A percentile compares a stretch with the other conserved stretches of the same genome.
phyloP scores from a whole-genome alignment of 2,888 invertebrate species.

The Plebejus melissa region DNA sequence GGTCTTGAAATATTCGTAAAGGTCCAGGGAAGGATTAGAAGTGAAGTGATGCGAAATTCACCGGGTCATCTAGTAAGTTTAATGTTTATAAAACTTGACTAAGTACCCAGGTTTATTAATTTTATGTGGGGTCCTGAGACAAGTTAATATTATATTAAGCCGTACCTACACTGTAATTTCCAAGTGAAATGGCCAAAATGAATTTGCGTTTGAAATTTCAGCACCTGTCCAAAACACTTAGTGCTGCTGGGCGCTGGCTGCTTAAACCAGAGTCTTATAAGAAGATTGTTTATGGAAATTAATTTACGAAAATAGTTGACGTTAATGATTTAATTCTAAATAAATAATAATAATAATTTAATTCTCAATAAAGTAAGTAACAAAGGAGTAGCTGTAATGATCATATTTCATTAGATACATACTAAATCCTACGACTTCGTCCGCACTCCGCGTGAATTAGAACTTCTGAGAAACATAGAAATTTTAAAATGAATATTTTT shows the following conservation, averaged over 20 bases:
- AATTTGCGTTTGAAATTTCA: constrained; percentile 18
- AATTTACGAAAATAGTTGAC: neutral
- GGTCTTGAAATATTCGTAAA: too few species aligned
- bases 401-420: too few species aligned
- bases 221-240: constrained; percentile 18
- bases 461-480: too few species aligned
- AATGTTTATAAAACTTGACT: too few species aligned
- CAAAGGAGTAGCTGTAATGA: too few species aligned
- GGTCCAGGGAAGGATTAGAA: too few species aligned
- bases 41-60: too few species aligned
- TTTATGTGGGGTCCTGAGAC: neutral
- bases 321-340: neutral
- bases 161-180: neutral
- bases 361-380: neutral
- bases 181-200: neutral
- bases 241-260: neutral
- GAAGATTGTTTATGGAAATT: neutral
- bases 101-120: neutral
- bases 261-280: neutral
- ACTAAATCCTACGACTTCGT: too few species aligned
- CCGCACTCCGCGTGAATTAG: too few species aligned
- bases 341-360: neutral
- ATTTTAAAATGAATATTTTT: too few species aligned
- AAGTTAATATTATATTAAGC: neutral
- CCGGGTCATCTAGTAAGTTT: too few species aligned